Evolutionary conservation across 53 echinoderm and acorn worm species (phyloP), one percentile per base, ranked within the genome.

Genomic region (Holothuria scabra): DNA sequence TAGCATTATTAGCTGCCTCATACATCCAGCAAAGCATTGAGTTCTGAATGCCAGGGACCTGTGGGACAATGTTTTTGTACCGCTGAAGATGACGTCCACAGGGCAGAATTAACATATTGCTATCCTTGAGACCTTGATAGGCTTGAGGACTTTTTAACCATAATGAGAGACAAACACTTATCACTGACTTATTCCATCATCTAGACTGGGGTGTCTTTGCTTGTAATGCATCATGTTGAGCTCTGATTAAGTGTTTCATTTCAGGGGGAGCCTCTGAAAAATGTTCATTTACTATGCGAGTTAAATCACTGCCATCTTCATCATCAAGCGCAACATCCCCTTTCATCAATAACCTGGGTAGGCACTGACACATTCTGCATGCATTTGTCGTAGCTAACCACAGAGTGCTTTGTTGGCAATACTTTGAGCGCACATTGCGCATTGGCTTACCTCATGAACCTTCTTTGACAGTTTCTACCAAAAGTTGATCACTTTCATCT

Each of bases 1-100:
- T 25, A 46, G 26, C 57, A 30, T 84, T 5, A 0, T 56, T 66
- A 4, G 69, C 84, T 22, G 55, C n/a, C 44, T 69, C 69, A 28
- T 41, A 49, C 84, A 84, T 84, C 84, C 84, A 84, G 1, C 30
- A 19, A 38, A 84, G 44, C 16, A 84, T 70, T 7, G 37, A 69
- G 14, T 70, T n/a, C 30, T 56, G 68, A 6, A 28, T 8, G 18
- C 74, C 74, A 10, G 19, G 5, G 6, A 12, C 22, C 20, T 74
- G 46, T 6, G 38, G n/a, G 21, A 84, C 33, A 11, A 70, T 30
- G 33, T 84, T 84, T 31, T 84, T 84, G 29, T 69, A 84, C 32
- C 67, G 49, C 16, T 28, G 28, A 13, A 84, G 69, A 13, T 67
- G 84, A 12, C 84, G 37, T 49, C 67, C 33, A 56, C 70, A 84